Evolutionary conservation across 2,797 vertebrate genomes (phyloP).

Genomic region (Furcifer pardalis): DNA sequence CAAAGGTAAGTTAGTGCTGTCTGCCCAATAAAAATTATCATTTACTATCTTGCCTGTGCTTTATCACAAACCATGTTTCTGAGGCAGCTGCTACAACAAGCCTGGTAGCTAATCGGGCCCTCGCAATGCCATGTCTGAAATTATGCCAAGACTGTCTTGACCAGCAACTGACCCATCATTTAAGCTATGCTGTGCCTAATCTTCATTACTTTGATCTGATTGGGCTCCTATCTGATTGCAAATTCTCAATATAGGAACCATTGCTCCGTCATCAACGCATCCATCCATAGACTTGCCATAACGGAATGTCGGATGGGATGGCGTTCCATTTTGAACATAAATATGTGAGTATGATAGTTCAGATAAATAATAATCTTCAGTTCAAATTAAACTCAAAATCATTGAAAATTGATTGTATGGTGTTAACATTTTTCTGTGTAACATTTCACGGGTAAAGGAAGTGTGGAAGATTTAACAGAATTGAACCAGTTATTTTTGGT

Average conservation of each 20-base stretch:
- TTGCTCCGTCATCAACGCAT: too few species aligned
- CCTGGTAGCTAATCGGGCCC: neutral
- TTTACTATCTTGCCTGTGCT: slow-evolving; percentile 29
- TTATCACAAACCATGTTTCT: slow-evolving; percentile 10
- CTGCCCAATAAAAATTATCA: slow-evolving; percentile 1
- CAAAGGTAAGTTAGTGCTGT: slow-evolving; percentile 18
- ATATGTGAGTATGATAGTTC: too few species aligned
- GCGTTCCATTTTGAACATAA: too few species aligned
- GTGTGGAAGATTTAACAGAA: neutral
- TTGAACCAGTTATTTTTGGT: neutral
- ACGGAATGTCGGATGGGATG: too few species aligned
- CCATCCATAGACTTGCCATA: neutral
- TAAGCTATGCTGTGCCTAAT: neutral
- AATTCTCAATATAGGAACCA: neutral
- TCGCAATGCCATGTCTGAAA: neutral
- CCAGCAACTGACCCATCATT: neutral
- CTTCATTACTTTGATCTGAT: neutral
- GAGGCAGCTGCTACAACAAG: neutral
- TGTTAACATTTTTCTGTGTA: neutral
- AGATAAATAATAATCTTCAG: too few species aligned
- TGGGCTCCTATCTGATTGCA: neutral
- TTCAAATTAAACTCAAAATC: too few species aligned
- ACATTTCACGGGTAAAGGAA: neutral
- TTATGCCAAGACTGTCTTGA: neutral
- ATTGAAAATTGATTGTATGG: too few species aligned